phyloP scores from a whole-genome alignment of 2,888 invertebrate genomes.

The Serrognathus titanus region DNA sequence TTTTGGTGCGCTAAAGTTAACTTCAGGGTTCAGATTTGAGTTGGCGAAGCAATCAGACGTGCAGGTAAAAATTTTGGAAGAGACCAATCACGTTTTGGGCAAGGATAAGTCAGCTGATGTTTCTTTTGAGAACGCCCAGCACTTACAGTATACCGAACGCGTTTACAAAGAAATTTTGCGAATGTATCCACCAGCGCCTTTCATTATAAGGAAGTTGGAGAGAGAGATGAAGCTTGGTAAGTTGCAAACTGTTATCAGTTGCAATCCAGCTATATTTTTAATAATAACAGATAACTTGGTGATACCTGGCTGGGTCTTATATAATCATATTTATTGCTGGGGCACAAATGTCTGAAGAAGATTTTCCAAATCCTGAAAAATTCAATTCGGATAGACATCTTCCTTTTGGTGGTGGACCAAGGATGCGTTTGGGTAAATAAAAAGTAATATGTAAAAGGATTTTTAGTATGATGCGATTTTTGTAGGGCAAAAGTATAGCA shows the following conservation, averaged over 20 bases:
- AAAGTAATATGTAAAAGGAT: neutral
- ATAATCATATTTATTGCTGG: conserved; percentile 4
- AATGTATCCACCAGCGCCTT: neutral
- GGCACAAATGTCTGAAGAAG: conserved; percentile 12
- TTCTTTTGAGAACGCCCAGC: neutral
- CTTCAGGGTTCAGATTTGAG: conserved; percentile 26
- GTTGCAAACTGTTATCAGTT: too few relatives aligned
- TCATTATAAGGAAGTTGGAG: neutral
- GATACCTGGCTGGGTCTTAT: too few relatives aligned
- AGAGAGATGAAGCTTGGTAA: too few relatives aligned
- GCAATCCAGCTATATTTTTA: too few relatives aligned
- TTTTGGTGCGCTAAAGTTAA: too few relatives aligned
- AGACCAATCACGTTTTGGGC: conserved; percentile 17
- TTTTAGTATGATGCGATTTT: neutral
- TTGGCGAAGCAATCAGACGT: conserved; percentile 23
- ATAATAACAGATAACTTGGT: too few relatives aligned
- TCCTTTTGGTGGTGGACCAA: neutral
- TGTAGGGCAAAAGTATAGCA: neutral
- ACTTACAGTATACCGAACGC: neutral
- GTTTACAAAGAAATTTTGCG: neutral
- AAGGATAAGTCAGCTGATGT: neutral
- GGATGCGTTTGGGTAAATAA: conserved; percentile 4
- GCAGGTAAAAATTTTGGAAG: conserved; percentile 27
- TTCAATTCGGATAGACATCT: conserved; percentile 23
- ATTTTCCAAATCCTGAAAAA: conserved; percentile 19